A percentile compares a stretch with the other conserved stretches of the same genome.
phyloP scores from a whole-genome alignment of 2,113 vertebrate species.

The Phrynocephalus versicolor region DNA sequence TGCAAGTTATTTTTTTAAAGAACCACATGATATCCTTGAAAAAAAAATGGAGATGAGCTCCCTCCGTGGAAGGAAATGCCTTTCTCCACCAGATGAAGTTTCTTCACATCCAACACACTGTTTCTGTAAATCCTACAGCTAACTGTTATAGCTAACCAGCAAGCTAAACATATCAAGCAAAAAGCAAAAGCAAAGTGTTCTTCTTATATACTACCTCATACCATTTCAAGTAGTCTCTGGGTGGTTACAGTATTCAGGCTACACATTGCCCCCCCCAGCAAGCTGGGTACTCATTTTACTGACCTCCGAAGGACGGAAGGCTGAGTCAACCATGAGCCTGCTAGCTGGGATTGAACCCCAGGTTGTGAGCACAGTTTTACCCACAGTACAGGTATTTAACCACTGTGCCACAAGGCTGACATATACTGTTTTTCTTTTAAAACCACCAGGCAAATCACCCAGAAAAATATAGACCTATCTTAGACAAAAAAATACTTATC shows the following conservation, averaged over 20 bases:
- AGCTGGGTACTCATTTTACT: too few species aligned
- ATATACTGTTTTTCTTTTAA: not conserved
- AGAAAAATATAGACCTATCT: not conserved
- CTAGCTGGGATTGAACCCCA: too few species aligned
- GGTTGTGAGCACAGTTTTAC: too few species aligned
- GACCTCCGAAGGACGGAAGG: too few species aligned
- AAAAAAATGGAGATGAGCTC: not conserved
- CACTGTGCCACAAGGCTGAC: not conserved
- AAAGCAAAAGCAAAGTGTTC: too few species aligned
- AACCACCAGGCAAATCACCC: not conserved
- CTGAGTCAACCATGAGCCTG: too few species aligned
- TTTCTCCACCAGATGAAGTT: not conserved
- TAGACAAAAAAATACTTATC: not conserved
- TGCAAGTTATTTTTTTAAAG: not conserved
- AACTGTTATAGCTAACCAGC: not conserved
- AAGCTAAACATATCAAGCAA: not conserved
- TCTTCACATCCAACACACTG: not conserved
- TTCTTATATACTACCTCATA: too few species aligned
- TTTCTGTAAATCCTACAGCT: not conserved
- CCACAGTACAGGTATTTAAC: not conserved
- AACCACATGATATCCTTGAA: not conserved
- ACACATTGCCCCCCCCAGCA: too few species aligned
- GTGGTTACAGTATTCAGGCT: too few species aligned
- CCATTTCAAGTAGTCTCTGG: too few species aligned
- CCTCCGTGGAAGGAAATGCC: not conserved